Percentiles rank a stretch among this genome's conserved stretches.
These are phyloP conservation scores for Gasterosteus nipponicus DNA, from an alignment of 2,113 vertebrate genomes.

Conservation along the genomic window DNA sequence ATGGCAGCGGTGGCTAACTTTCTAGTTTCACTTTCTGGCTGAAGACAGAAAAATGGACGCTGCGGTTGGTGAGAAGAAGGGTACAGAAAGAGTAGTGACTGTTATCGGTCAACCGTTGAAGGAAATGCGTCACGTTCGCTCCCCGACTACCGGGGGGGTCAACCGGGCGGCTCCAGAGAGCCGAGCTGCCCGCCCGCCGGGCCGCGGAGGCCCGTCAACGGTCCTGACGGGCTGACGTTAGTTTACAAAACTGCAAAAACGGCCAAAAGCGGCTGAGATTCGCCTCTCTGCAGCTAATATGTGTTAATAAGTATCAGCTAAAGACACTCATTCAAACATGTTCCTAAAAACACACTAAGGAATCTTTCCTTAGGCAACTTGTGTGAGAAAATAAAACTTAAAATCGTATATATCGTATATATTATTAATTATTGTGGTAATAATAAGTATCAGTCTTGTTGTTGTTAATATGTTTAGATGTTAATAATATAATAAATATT, in stretches of 20 bases:
- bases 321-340: too few species aligned
- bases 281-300: too few species aligned
- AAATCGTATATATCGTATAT: too few species aligned
- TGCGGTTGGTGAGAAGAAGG: not conserved
- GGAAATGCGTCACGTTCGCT: not conserved
- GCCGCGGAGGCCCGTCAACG: too few species aligned
- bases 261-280: too few species aligned
- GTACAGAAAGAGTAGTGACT: not conserved
- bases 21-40: slow-evolving; percentile 53
- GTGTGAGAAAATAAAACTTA: not conserved
- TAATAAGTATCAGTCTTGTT: not conserved
- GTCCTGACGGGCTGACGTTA: too few species aligned
- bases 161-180: not conserved
- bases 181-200: not conserved
- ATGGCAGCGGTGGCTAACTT: not conserved
- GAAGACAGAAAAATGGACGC: not conserved
- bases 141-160: not conserved
- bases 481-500: not conserved
- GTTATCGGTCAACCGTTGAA: not conserved
- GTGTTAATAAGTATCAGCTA: too few species aligned
- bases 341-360: too few species aligned
- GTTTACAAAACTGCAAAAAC: too few species aligned
- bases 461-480: not conserved
- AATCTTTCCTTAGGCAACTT: too few species aligned
- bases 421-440: too few species aligned